phyloP scores from a whole-genome alignment of 2,113 vertebrate genomes.

The Phaethornis superciliosus region DNA sequence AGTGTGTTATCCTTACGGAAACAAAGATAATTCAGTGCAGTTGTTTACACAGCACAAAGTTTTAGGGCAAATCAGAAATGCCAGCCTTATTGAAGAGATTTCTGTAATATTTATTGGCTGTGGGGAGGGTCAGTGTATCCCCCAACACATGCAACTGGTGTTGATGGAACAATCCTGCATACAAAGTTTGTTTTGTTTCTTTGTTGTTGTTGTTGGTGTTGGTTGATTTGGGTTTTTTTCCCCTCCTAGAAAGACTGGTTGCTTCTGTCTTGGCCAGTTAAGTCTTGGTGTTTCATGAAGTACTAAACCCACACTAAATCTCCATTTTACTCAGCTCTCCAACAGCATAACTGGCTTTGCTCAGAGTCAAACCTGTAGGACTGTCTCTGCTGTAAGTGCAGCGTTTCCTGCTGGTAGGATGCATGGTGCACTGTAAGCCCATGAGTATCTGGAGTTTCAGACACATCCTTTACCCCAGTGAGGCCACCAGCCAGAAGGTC shows the following conservation, averaged over 20 bases:
- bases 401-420: background rate
- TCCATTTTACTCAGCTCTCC: background rate
- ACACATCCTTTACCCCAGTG: background rate
- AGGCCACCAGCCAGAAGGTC: background rate
- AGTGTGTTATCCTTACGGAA: constrained; percentile 65
- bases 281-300: background rate
- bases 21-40: constrained; percentile 63
- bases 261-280: background rate
- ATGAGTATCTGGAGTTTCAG: accelerated
- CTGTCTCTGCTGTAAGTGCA: background rate
- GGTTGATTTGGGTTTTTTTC: no score
- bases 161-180: background rate
- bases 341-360: background rate
- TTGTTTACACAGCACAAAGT: constrained; percentile 52
- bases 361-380: background rate
- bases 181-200: background rate
- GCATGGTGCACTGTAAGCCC: accelerated
- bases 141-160: background rate
- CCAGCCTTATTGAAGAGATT: background rate
- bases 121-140: background rate
- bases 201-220: background rate
- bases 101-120: background rate
- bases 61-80: constrained; percentile 23
- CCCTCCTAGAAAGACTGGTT: background rate
- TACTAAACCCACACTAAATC: background rate